These are phyloP conservation scores for Lasioglossum calceatum DNA, from an alignment of 2,888 invertebrate genomes.

Conservation along the genomic window DNA sequence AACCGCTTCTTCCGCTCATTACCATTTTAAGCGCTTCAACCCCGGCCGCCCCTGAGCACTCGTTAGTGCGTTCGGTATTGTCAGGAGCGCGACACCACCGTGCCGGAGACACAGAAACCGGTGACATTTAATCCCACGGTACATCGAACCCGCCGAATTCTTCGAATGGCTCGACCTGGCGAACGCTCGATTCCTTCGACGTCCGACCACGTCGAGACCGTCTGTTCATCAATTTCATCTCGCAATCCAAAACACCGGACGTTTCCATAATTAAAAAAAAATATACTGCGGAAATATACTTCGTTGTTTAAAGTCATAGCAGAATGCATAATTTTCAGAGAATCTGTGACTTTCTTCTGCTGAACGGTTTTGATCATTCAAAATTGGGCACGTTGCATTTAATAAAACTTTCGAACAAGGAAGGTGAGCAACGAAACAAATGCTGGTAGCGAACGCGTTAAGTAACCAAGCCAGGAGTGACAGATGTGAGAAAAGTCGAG, in stretches of 20 bases:
- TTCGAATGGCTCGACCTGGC: neutral
- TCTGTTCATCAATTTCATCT: neutral
- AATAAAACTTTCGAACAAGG: too few species aligned
- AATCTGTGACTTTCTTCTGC: too few species aligned
- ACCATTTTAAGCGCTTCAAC: constrained; percentile 18
- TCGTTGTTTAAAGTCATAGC: too few species aligned
- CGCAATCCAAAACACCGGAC: neutral
- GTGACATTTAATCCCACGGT: neutral
- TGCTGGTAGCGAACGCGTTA: too few species aligned
- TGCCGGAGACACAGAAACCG: neutral
- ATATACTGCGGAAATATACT: too few species aligned
- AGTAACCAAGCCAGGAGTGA: too few species aligned
- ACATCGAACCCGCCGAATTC: neutral
- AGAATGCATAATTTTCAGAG: too few species aligned
- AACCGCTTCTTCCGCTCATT: constrained; percentile 30
- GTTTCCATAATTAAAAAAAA: neutral
- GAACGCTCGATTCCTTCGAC: neutral
- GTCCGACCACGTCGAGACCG: neutral
- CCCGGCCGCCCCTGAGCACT: constrained; percentile 14
- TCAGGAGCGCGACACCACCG: neutral
- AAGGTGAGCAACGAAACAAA: too few species aligned
- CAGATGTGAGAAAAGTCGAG: too few species aligned
- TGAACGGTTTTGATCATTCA: too few species aligned
- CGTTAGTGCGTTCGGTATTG: neutral
- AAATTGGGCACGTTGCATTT: too few species aligned